These are phyloP conservation scores for Mirounga angustirostris DNA, from an alignment of 2,113 vertebrate species.

Conservation along the genomic window DNA sequence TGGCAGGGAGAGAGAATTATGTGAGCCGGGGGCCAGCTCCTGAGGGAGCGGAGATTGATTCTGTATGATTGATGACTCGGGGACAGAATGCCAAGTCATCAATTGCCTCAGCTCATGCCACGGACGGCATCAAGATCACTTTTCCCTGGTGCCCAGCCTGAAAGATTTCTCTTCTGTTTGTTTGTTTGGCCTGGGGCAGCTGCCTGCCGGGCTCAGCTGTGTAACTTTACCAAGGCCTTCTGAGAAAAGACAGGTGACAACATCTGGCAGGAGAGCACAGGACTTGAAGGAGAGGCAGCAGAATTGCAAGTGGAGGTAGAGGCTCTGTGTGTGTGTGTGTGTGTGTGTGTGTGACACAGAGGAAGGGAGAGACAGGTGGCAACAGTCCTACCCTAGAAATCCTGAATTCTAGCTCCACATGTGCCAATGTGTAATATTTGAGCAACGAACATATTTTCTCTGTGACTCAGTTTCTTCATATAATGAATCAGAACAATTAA, in stretches of 20 bases:
- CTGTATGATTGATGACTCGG: conserved; percentile 90
- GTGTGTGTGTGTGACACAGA: background rate
- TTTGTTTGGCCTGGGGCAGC: conserved; percentile 84
- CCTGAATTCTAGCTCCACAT: background rate
- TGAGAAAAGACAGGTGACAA: conserved; percentile 78
- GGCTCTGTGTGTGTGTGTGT: background rate
- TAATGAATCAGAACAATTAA: conserved; percentile 39
- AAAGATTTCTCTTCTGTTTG: conserved; percentile 84
- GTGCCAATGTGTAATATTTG: background rate
- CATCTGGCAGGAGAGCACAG: conserved; percentile 52
- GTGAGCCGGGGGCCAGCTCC: conserved; percentile 87
- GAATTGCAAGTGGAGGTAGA: background rate
- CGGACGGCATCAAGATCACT: conserved; percentile 89
- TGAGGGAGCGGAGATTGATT: conserved; percentile 89
- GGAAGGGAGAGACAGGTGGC: background rate
- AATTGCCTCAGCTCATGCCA: conserved; percentile 87
- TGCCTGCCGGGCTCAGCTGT: conserved; percentile 71
- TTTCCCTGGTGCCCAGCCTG: conserved; percentile 85
- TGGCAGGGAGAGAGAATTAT: conserved; percentile 89
- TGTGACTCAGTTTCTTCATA: background rate
- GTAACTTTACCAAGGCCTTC: conserved; percentile 71
- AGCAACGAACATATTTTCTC: background rate
- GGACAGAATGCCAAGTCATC: conserved; percentile 90
- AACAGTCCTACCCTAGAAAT: background rate
- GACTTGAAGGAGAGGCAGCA: conserved; percentile 56